Percentiles rank a stretch among this genome's conserved stretches.
phyloP scores from a whole-genome alignment of 53 echinoderm and acorn worm genomes.

The Holothuria leucospilota region DNA sequence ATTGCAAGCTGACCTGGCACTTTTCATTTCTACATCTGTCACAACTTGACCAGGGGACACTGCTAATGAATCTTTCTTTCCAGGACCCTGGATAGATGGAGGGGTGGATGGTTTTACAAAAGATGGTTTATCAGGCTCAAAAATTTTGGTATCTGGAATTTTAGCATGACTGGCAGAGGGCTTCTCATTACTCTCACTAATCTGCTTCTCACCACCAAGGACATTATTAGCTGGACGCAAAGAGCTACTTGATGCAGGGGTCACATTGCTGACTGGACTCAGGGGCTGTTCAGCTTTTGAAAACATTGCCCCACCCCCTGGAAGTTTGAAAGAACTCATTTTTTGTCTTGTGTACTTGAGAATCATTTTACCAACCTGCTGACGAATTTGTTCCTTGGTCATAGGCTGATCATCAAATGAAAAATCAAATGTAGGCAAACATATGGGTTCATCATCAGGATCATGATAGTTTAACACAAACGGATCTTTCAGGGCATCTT shows the following conservation, averaged over 20 bases:
- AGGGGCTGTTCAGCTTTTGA: slow-evolving; percentile 24
- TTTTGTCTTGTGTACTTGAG: slow-evolving; percentile 83
- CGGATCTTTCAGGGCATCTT: slow-evolving; percentile 86
- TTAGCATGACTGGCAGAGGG: background rate
- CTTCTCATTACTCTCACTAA: too few relatives aligned
- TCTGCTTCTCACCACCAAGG: background rate
- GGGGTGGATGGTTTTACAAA: slow-evolving; percentile 32
- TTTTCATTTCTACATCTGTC: slow-evolving; percentile 78
- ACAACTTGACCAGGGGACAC: slow-evolving; percentile 11
- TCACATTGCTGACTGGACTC: background rate
- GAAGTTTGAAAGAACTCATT: slow-evolving; percentile 53
- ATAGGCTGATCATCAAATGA: slow-evolving; percentile 86
- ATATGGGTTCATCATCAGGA: slow-evolving; percentile 89
- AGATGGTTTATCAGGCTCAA: background rate
- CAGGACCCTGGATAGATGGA: slow-evolving; percentile 17
- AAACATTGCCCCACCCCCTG: slow-evolving; percentile 18
- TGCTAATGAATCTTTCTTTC: background rate
- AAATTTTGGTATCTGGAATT: background rate
- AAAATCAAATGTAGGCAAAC: slow-evolving; percentile 93
- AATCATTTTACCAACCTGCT: slow-evolving; percentile 91
- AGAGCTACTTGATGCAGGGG: background rate
- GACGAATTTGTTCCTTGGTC: slow-evolving; percentile 82
- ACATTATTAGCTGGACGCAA: background rate
- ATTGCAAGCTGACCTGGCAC: slow-evolving; percentile 73
- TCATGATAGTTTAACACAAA: slow-evolving; percentile 87